Base-by-base conservation (phyloP, 1,140 invertebrate genomes). In the Pogonomyrmex barbatus region DNA sequence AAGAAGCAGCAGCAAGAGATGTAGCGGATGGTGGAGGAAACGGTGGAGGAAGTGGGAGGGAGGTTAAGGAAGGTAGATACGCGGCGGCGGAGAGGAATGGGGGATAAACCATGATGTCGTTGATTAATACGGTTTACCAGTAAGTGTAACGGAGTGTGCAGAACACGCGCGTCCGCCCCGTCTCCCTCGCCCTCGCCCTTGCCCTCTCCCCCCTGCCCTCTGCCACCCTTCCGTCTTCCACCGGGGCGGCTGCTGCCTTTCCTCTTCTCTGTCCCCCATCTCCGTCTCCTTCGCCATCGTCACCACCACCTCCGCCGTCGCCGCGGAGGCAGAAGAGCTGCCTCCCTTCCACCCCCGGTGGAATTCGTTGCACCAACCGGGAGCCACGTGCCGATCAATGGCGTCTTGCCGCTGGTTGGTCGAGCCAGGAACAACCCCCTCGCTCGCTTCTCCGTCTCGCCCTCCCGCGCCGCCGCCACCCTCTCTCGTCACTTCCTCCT, bases 101-200 rank as follows among this genome's bases (percentile, higher is more conserved):
- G 91, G 94, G 92, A 94, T 95, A 95, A 95, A 94, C 94, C 94
- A 94, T 94, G 94, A 95, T 94, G 94, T 95, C 94, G 94, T 94
- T 95, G 94, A 95, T 95, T 95, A 95, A 95, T 95, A 95, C 94
- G 94, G 94, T 95, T 95, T 95, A 95, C 93, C 94, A 94, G 94
- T 95, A 95, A 95, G 94, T 95, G 94, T 95, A 95, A 95, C 94
- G 94, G 94, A 95, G 94, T 95, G 94, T 95, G 94, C 93, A 94
- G 94, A 94, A 93, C 89, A 90, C 88, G 88, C 89, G 86, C 90
- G 71, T 78, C 67, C 87, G 76, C 90, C 91, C 56, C 54, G 24
- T 24, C 60, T 58, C 24, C 24, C 24, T 24, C 24, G 24, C 24
- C 24, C 24, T 67, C 86, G 50, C 56, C 10, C 33, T 45, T 9